Base-by-base conservation (phyloP, 2,113 vertebrate genomes). In the Siphamia tubifer region DNA sequence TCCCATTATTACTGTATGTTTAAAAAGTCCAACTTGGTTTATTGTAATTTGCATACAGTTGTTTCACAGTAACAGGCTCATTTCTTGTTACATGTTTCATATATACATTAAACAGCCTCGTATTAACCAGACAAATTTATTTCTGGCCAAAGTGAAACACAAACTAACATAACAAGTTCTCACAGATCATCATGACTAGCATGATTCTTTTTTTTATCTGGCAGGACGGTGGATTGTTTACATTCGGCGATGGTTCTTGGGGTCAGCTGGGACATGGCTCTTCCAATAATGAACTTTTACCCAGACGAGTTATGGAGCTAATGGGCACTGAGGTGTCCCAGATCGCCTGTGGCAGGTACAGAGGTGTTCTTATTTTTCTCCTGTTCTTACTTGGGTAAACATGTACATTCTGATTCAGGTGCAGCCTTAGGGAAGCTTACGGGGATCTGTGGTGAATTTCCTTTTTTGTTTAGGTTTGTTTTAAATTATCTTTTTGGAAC, bases 321-420 rank as follows among this genome's bases (percentile, higher is more conserved):
- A 96, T 96, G 96, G 96, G 96, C 31, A 95, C 93, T 2, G 95
- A 96, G 66, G 96, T 97, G 52, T 95, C 95, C 48, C 96, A 97
- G 81, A 95, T 97, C 43, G 81, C 94, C 72, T 97, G 96, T 84
- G 96, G 96, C 83, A 96, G 93, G 95, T 97, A 69, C 25, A 4
- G 13, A 27, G 7, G 4, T 47, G 3, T 20, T 4, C 19, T 42
- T 15, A 30, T n/a, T 47, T 24, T 10, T 27, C 43, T 27, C 43
- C 3, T 7, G 4, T 7, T 19, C 11, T 53, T 16, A 0, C 17
- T 44, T 11, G 6, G 4, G 8, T 56, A 10, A 1, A 24, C 1
- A 3, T 23, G 7, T 19, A 40, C 5, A 71, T 16, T 6, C 36
- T 23, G 19, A 23, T 51, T n/a, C n/a, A n/a, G n/a, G n/a, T n/a